Conservation (phyloP, 2,113 vertebrate genomes). For the Lates calcarifer region DNA sequence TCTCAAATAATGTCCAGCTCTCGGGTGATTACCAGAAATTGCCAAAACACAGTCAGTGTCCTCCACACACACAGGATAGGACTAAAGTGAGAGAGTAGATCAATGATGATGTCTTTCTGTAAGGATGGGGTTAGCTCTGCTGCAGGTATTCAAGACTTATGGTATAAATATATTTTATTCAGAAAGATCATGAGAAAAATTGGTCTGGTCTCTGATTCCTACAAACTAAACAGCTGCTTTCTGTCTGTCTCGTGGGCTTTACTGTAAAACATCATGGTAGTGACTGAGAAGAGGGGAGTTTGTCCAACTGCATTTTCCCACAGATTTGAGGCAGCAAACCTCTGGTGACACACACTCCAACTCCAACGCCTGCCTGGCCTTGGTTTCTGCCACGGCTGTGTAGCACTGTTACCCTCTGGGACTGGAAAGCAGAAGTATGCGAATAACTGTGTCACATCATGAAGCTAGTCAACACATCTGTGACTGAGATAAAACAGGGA, state of each 20-base stretch:
- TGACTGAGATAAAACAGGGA: constrained; percentile 20
- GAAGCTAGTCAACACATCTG: constrained; percentile 22
- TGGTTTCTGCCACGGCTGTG: neutral
- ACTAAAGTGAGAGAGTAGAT: neutral
- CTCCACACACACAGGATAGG: neutral
- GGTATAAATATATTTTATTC: neutral
- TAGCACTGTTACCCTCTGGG: neutral
- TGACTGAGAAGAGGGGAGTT: neutral
- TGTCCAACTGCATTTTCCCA: neutral
- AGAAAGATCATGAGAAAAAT: neutral
- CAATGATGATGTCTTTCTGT: too few relatives aligned
- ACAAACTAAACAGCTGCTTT: neutral
- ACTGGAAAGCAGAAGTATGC: neutral
- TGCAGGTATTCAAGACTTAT: neutral
- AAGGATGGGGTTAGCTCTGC: too few relatives aligned
- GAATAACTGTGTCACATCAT: constrained; percentile 26
- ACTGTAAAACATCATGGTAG: neutral
- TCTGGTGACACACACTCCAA: neutral
- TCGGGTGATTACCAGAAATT: constrained; percentile 1
- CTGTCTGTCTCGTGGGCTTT: neutral
- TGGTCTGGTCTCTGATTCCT: neutral
- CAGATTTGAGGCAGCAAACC: neutral
- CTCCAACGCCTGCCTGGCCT: neutral
- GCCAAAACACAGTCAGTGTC: neutral
- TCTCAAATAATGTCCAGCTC: neutral